A percentile compares a stretch with the other conserved stretches of the same genome.
These are phyloP conservation scores for Watsonalla binaria DNA, from an alignment of 2,888 invertebrate species.

Conservation along the genomic window DNA sequence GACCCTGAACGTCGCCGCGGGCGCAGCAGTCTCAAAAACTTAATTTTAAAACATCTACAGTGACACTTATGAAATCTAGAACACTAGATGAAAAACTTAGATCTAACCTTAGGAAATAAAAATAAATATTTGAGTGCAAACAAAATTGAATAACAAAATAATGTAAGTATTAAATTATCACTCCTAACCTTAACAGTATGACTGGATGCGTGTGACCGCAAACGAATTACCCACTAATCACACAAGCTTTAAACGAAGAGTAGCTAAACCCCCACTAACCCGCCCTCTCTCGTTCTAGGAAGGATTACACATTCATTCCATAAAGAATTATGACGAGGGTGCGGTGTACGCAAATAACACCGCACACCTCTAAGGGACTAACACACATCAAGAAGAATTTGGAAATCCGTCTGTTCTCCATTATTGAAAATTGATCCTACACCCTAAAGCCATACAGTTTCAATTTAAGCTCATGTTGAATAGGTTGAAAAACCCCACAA, in stretches of 20 bases:
- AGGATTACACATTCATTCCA: slow-evolving; percentile 71
- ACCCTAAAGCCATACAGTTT: not conserved
- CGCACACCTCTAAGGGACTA: slow-evolving; percentile 58
- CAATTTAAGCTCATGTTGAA: not conserved
- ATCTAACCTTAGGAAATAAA: slow-evolving; percentile 63
- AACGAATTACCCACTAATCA: slow-evolving; percentile 66
- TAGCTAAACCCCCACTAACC: not conserved
- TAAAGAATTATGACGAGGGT: slow-evolving; percentile 65
- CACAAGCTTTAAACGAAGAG: slow-evolving; percentile 62
- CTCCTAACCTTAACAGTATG: slow-evolving; percentile 50
- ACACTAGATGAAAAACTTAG: slow-evolving; percentile 73
- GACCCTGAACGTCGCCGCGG: slow-evolving; percentile 43
- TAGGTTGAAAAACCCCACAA: not conserved
- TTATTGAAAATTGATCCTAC: not conserved
- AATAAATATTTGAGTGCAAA: slow-evolving; percentile 73
- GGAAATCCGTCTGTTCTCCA: slow-evolving; percentile 20
- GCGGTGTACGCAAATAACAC: slow-evolving; percentile 49
- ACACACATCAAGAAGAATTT: slow-evolving; percentile 60
- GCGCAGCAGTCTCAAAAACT: slow-evolving; percentile 64
- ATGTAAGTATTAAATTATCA: slow-evolving; percentile 44
- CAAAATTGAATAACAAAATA: slow-evolving; percentile 42
- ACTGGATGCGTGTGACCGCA: slow-evolving; percentile 65
- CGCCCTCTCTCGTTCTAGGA: slow-evolving; percentile 8
- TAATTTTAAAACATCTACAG: slow-evolving; percentile 69
- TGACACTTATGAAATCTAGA: slow-evolving; percentile 73